Evolutionary conservation across 1,140 invertebrate species (phyloP).

Genomic region (Halictus rubicundus): DNA sequence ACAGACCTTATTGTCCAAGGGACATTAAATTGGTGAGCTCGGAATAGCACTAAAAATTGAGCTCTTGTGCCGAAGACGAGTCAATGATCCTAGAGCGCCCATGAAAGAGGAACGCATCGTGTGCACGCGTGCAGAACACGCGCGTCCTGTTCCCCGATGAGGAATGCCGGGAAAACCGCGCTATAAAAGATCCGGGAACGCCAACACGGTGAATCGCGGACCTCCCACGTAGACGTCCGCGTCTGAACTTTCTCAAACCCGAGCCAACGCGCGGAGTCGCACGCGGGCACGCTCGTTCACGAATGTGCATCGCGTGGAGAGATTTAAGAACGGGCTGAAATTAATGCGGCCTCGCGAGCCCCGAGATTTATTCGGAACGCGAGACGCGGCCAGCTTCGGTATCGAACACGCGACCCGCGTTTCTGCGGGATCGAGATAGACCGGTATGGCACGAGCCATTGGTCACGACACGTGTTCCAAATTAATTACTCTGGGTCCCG

Average conservation of each 20-base stretch:
- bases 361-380: conserved; percentile 11
- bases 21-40: too few species aligned
- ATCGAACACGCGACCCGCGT: background rate
- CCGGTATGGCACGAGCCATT: background rate
- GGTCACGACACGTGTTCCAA: background rate
- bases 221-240: conserved; percentile 54
- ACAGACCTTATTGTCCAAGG: too few species aligned
- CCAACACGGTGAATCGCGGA: conserved; percentile 38
- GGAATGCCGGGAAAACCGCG: conserved; percentile 56
- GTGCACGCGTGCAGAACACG: background rate
- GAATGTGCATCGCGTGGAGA: conserved; percentile 7
- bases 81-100: too few species aligned
- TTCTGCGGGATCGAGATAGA: conserved; percentile 2
- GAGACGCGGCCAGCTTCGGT: background rate
- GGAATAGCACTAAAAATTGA: too few species aligned
- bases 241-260: conserved; percentile 42
- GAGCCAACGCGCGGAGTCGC: background rate
- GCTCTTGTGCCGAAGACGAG: too few species aligned
- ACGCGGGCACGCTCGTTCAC: background rate
- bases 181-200: conserved; percentile 62
- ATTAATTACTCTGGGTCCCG: background rate
- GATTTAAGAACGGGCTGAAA: conserved; percentile 17
- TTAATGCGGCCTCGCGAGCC: conserved; percentile 5
- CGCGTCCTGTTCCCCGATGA: conserved; percentile 1
- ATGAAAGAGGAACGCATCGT: background rate